Evolutionary conservation across 2,888 invertebrate species (phyloP).

Genomic region (Aricia artaxerxes): DNA sequence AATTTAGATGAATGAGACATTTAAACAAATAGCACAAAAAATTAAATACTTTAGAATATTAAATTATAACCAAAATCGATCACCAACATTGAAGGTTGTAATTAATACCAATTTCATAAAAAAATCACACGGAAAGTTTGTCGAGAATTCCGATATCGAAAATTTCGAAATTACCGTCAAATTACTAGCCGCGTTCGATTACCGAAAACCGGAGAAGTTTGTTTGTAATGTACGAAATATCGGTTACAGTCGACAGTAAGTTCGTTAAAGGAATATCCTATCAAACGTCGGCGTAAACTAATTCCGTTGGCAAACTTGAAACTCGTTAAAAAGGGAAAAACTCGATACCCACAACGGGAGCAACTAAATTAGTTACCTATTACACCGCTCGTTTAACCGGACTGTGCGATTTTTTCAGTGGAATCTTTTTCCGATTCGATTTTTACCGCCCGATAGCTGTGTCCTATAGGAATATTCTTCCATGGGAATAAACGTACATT

Average conservation of each 20-base stretch:
- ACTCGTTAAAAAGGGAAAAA: constrained; percentile 65
- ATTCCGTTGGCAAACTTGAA: constrained; percentile 74
- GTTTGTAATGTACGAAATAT: constrained; percentile 62
- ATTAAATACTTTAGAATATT: background rate
- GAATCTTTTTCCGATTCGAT: constrained; percentile 15
- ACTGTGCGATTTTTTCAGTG: constrained; percentile 44
- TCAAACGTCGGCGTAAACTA: constrained; percentile 77
- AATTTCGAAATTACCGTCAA: constrained; percentile 46
- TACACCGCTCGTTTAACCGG: constrained; percentile 67
- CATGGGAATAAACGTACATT: background rate
- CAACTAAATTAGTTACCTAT: constrained; percentile 71
- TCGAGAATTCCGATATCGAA: background rate
- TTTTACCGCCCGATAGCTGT: background rate
- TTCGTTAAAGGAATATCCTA: constrained; percentile 76
- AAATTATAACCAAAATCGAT: background rate
- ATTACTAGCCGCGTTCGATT: constrained; percentile 54
- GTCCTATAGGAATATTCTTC: background rate
- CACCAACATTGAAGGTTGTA: background rate
- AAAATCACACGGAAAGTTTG: background rate
- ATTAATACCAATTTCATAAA: constrained; percentile 8
- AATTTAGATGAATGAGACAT: no score
- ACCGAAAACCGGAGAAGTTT: constrained; percentile 51
- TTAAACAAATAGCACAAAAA: no score
- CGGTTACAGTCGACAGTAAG: constrained; percentile 58
- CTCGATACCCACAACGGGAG: constrained; percentile 59